These are phyloP conservation scores for Cryptocheilus praepositus DNA, from an alignment of 2,888 invertebrate species.

Conservation along the genomic window DNA sequence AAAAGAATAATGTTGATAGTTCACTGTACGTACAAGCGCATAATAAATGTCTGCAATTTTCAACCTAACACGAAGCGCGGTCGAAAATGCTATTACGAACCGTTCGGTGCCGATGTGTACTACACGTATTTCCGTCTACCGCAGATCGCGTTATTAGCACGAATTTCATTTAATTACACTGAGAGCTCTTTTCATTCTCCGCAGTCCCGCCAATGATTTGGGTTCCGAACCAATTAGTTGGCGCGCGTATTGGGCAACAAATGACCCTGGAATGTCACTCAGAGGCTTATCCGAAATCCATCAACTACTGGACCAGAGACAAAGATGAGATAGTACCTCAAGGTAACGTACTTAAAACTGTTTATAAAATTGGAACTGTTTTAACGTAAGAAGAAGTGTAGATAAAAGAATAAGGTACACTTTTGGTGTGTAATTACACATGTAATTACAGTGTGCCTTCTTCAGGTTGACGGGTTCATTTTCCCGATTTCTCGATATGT, in stretches of 20 bases:
- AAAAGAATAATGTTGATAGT: conserved; percentile 76
- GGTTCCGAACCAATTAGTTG: conserved; percentile 78
- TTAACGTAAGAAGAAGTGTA: too few relatives aligned
- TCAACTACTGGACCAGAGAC: conserved; percentile 78
- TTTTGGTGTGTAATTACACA: too few relatives aligned
- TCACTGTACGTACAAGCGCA: conserved; percentile 73
- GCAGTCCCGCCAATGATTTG: conserved; percentile 79
- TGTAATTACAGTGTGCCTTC: too few relatives aligned
- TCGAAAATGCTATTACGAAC: conserved; percentile 1
- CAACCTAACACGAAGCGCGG: not conserved
- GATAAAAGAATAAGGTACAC: too few relatives aligned
- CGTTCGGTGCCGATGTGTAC: not conserved
- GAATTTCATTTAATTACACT: conserved; percentile 2
- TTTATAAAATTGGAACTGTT: too few relatives aligned
- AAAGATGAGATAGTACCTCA: conserved; percentile 77
- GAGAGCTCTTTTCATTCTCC: conserved; percentile 17
- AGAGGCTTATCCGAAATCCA: conserved; percentile 78
- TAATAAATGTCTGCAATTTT: too few relatives aligned
- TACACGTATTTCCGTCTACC: not conserved
- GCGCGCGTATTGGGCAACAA: conserved; percentile 76
- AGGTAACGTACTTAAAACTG: conserved; percentile 63
- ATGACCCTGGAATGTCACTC: conserved; percentile 77
- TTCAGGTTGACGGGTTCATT: too few relatives aligned
- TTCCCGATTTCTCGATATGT: too few relatives aligned
- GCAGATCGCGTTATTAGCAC: not conserved